phyloP scores from a whole-genome alignment of 2,113 vertebrate species.

The Macquaria australasica region DNA sequence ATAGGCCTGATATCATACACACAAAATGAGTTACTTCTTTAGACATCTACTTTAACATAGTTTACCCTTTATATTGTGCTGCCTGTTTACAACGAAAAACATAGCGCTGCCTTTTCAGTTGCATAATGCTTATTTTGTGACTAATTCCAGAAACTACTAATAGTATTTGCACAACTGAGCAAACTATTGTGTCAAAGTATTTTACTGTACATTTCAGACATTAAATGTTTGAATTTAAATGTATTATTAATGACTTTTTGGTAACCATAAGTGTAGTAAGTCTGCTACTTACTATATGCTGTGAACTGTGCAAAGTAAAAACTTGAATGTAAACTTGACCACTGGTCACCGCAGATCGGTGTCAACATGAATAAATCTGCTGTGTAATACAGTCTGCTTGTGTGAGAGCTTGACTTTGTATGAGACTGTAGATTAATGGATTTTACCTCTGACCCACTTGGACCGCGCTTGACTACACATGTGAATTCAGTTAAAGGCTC shows the following conservation, averaged over 20 bases:
- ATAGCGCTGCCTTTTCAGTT: conserved; percentile 44
- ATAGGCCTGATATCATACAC: background rate
- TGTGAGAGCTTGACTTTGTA: background rate
- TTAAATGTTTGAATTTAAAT: conserved; percentile 6
- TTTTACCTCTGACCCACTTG: background rate
- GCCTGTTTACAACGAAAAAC: conserved; percentile 37
- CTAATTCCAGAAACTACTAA: conserved; percentile 51
- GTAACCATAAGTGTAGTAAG: background rate
- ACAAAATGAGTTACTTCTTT: background rate
- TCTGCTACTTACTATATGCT: background rate
- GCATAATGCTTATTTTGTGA: conserved; percentile 19
- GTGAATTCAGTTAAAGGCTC: background rate
- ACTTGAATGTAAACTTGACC: conserved; percentile 53
- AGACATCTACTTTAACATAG: background rate
- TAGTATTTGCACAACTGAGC: conserved; percentile 51
- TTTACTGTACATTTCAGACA: conserved; percentile 22
- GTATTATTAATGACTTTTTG: background rate
- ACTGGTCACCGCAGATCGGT: background rate
- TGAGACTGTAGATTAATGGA: background rate
- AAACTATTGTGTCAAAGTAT: conserved; percentile 40
- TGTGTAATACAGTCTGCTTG: background rate
- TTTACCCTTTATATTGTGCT: conserved; percentile 29
- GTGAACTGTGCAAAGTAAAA: conserved; percentile 13
- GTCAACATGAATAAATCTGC: conserved; percentile 52
- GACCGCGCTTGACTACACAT: background rate